These are phyloP conservation scores for Plectus sambesii DNA, from an alignment of 1,140 invertebrate species.

Conservation along the genomic window DNA sequence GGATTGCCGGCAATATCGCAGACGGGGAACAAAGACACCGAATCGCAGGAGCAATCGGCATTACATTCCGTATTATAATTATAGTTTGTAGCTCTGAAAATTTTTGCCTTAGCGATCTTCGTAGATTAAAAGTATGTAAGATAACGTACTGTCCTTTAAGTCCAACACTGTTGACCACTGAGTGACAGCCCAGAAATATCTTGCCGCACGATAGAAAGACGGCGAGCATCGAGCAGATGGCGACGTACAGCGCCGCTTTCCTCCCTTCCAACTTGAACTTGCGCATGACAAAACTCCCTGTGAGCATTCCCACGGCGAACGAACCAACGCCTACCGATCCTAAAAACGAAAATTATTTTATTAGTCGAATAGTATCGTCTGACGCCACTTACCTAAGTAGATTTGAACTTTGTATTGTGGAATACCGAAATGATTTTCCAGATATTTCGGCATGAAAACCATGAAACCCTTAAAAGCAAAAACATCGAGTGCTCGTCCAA, in stretches of 20 bases:
- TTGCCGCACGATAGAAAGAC: slow-evolving; percentile 24
- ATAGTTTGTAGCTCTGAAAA: slow-evolving; percentile 21
- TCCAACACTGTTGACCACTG: slow-evolving; percentile 20
- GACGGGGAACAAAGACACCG: slow-evolving; percentile 21
- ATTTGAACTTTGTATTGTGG: slow-evolving; percentile 26
- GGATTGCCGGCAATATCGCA: slow-evolving; percentile 22
- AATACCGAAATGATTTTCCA: slow-evolving; percentile 27
- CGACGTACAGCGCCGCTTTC: slow-evolving; percentile 24
- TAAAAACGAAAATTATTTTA: background rate
- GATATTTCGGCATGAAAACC: slow-evolving; percentile 26
- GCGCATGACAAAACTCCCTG: slow-evolving; percentile 23
- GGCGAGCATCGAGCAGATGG: slow-evolving; percentile 19
- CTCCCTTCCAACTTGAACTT: slow-evolving; percentile 22
- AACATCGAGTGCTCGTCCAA: slow-evolving; percentile 28
- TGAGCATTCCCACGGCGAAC: slow-evolving; percentile 23
- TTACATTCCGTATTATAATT: slow-evolving; percentile 26
- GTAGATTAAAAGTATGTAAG: background rate
- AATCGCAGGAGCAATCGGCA: slow-evolving; percentile 19
- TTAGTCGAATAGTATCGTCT: no score
- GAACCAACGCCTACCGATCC: slow-evolving; percentile 1
- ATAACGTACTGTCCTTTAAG: slow-evolving; percentile 20
- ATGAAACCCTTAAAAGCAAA: slow-evolving; percentile 30
- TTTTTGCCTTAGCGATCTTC: background rate
- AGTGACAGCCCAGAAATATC: slow-evolving; percentile 23
- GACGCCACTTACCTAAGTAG: slow-evolving; percentile 22